Base-by-base conservation (phyloP, 2,888 invertebrate species). In the Acleris laterana region DNA sequence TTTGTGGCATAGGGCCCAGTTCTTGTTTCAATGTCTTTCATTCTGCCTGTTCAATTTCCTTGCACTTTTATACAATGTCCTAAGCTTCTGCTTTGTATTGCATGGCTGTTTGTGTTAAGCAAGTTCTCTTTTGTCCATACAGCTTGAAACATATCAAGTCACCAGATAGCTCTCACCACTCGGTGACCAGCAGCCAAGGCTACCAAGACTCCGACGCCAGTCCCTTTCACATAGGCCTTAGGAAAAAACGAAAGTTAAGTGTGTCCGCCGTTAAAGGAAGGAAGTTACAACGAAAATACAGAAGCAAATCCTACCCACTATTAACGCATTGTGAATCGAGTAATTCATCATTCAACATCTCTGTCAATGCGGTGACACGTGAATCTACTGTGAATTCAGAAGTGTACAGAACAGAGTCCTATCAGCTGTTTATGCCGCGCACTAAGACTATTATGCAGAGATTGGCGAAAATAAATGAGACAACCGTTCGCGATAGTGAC, bases 121-220 rank as follows among this genome's bases (percentile, higher is more conserved):
- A 46, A 67, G 49, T 60, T 69, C 57, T 70, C 59, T 62, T 49
- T 57, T 63, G 60, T 69, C 71, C 72, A 72, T 69, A 77, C 85
- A 89, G 89, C 76, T 53, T 65, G 63, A 73, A 76, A 68, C 64
- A 62, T 69, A 73, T 72, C 71, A 75, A 71, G 13, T 79, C 81
- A 20, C 79, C 80, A 20, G 76, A 77, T 38, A 71, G 68, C 25
- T 74, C 79, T 6, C 63, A 70, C 19, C 71, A 80, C 53, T 84
- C 86, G 1, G 63, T 83, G 55, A 89, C 89, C 49, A 89, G 86
- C 69, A 84, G 82, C n/a, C 86, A 86, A 72, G 89, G 87, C 2
- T 90, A 91, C 70, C 83, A 84, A 76, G 89, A 90, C 64, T 86
- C 91, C 0, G 89, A 90, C 63, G 48, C 71, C 3, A 90, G 86